A percentile compares a stretch with the other conserved stretches of the same genome.
These are phyloP conservation scores for Idaea aversata DNA, from an alignment of 2,888 invertebrate genomes.

Conservation along the genomic window DNA sequence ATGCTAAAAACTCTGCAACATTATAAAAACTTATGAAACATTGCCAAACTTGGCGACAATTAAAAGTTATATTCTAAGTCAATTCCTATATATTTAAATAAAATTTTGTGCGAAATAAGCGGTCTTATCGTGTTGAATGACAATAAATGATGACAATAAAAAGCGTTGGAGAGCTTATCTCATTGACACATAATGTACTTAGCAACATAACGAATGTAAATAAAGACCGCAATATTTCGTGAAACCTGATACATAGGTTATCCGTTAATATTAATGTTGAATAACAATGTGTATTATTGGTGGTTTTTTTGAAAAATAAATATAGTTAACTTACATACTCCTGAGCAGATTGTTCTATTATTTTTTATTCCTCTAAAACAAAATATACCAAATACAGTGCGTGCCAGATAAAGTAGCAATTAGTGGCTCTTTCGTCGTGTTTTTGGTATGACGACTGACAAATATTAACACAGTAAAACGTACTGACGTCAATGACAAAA, in stretches of 20 bases:
- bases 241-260: slow-evolving; percentile 7
- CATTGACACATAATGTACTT: neutral
- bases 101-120: slow-evolving; percentile 1
- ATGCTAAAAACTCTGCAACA: too few relatives aligned
- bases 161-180: neutral
- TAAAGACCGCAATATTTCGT: slow-evolving; percentile 1
- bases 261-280: slow-evolving; percentile 33
- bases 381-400: neutral
- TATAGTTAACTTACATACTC: slow-evolving; percentile 72
- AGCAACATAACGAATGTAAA: neutral
- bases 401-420: too few relatives aligned
- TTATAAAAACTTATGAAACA: too few relatives aligned
- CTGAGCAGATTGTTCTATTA: slow-evolving; percentile 68
- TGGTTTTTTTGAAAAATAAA: slow-evolving; percentile 73
- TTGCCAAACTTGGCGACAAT: neutral
- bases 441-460: too few relatives aligned
- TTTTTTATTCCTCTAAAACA: slow-evolving; percentile 24
- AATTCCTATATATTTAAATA: neutral
- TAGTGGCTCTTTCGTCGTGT: too few relatives aligned
- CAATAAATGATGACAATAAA: neutral
- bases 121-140: neutral
- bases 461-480: too few relatives aligned
- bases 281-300: slow-evolving; percentile 67
- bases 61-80: neutral
- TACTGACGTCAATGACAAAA: too few relatives aligned